Percentiles rank a stretch among this genome's conserved stretches.
Conservation (phyloP, 2,797 vertebrate genomes). For the Coracias cyanogaster region DNA sequence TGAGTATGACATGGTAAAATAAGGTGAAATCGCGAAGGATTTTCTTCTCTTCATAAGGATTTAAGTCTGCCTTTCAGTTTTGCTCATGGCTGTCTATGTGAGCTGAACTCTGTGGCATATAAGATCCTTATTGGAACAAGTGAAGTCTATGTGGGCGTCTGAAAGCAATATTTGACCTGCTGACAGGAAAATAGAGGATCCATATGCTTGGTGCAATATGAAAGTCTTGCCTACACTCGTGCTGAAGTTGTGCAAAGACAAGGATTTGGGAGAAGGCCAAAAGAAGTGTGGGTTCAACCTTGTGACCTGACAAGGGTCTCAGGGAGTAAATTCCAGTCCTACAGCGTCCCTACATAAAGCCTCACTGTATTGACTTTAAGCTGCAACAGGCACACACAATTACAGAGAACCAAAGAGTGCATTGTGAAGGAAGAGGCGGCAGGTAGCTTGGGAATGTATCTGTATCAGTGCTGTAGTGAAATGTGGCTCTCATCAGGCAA, state of each 20-base stretch:
- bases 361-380: neutral
- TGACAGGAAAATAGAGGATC: constrained; percentile 29
- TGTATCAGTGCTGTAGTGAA: fast-evolving
- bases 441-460: neutral
- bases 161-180: constrained; percentile 36
- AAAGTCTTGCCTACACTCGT: neutral
- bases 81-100: neutral
- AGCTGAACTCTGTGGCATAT: neutral
- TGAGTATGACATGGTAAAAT: neutral
- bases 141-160: neutral
- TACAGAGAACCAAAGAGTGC: neutral
- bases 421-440: neutral
- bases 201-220: neutral
- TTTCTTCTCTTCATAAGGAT: neutral
- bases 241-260: neutral
- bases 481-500: neutral
- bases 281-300: constrained; percentile 1
- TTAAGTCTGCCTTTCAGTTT: neutral
- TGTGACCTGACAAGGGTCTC: neutral
- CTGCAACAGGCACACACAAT: neutral
- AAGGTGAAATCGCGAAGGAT: neutral
- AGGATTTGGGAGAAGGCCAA: neutral
- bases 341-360: neutral
- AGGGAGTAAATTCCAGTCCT: neutral
- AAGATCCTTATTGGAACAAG: neutral